Conservation (phyloP, 1,140 invertebrate genomes). For the Parapsyche elsis region DNA sequence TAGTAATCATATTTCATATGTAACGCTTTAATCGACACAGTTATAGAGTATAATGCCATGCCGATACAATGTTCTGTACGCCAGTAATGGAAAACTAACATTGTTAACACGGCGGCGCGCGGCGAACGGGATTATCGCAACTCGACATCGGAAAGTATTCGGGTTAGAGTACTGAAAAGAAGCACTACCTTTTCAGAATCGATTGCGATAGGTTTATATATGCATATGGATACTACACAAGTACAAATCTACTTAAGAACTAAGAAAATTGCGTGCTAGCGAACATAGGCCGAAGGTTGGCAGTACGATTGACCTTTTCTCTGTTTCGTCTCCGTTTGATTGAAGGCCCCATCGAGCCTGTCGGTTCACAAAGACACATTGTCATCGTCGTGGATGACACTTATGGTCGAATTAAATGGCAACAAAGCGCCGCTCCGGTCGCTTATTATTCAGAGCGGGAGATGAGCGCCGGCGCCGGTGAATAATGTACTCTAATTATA, state of each 20-base stretch:
- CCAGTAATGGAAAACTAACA: conserved; percentile 25
- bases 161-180: too few species aligned
- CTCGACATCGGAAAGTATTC: neutral
- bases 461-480: conserved; percentile 29
- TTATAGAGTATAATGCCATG: neutral
- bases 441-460: conserved; percentile 25
- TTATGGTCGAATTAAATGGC: conserved; percentile 34
- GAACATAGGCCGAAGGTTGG: neutral
- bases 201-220: neutral
- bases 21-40: conserved; percentile 3
- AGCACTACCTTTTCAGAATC: neutral
- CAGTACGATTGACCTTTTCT: neutral
- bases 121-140: neutral
- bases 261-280: too few species aligned
- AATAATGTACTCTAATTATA: conserved; percentile 54
- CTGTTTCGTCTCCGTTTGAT: neutral
- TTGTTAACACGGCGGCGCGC: neutral
- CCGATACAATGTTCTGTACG: neutral
- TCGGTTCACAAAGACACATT: neutral
- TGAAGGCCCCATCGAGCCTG: neutral
- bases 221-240: neutral
- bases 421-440: neutral
- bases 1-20: conserved; percentile 35
- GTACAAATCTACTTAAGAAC: neutral
- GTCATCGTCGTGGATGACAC: neutral